Evolutionary conservation across 2,113 vertebrate genomes (phyloP), one percentile per base, ranked within the genome.

Genomic region (Cyprinodon brontotheroides): DNA sequence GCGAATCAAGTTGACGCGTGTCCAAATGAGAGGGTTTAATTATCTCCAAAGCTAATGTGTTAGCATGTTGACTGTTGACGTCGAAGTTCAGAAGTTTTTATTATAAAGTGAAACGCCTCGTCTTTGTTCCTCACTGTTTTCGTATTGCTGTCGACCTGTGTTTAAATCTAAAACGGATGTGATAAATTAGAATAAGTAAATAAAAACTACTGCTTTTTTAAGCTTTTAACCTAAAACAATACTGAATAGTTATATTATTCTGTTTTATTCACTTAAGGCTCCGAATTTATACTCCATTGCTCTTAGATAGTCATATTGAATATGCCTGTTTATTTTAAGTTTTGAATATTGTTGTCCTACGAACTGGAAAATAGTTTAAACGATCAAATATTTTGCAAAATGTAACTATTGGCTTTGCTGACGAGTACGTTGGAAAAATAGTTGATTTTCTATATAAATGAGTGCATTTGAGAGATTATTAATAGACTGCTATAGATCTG

Each of bases 1-100:
- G 36, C 39, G 64, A 5, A 75, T 53, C 39, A 65, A 50, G n/a
- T n/a, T 48, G 11, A 61, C 17, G 3, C 20, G 4, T 12, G 7
- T 15, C 12, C 2, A 0, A 4, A 40, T 17, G 15, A 6, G 14
- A 8, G 29, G 9, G 0, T 77, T 66, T 20, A 77, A 39, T 45
- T 47, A 3, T 3, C 13, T 64, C 2, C 14, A 1, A 48, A 43
- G 80, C 78, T 85, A 83, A 82, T 47, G 41, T 70, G 71, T 68
- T 84, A 89, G 80, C 80, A 39, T 70, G 40, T 50, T 72, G 11
- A 14, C 9, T 10, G 41, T 3, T 39, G 8, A 63, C 50, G 39
- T 38, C 29, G 0, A 59, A 76, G 13, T 81, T 61, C 0, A 50
- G 74, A 78, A 75, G 53, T 87, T 65, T 20, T 22, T 15, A n/a